These are phyloP conservation scores for Campoplex capitator DNA, from an alignment of 2,888 invertebrate genomes.

Conservation along the genomic window DNA sequence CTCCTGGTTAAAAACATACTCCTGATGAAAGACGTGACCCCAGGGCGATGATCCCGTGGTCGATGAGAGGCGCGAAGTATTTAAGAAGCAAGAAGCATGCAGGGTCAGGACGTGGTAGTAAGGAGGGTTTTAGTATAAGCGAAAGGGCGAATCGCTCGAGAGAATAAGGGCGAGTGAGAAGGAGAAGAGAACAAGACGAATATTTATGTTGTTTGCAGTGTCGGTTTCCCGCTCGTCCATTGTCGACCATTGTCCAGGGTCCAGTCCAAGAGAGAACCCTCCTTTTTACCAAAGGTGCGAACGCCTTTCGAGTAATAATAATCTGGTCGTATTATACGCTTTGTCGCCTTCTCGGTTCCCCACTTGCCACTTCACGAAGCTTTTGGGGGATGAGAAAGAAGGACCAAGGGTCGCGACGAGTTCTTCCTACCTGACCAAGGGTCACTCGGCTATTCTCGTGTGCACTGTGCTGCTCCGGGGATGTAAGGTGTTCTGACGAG, in stretches of 20 bases:
- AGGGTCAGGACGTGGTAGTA: slow-evolving; percentile 19
- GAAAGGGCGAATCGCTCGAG: slow-evolving; percentile 48
- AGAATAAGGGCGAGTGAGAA: slow-evolving; percentile 56
- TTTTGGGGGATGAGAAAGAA: slow-evolving; percentile 47
- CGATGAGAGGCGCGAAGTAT: slow-evolving; percentile 52
- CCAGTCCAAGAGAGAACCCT: slow-evolving; percentile 72
- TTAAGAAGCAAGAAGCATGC: slow-evolving; percentile 29
- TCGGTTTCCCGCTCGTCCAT: slow-evolving; percentile 82
- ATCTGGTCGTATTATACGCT: slow-evolving; percentile 83
- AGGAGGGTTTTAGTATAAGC: slow-evolving; percentile 38
- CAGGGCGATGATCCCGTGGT: slow-evolving; percentile 21
- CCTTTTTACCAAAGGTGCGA: slow-evolving; percentile 81
- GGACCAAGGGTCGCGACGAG: slow-evolving; percentile 59
- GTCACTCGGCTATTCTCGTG: slow-evolving; percentile 81
- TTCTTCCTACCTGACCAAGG: slow-evolving; percentile 83
- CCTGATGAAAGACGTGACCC: slow-evolving; percentile 28
- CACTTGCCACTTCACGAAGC: slow-evolving; percentile 56
- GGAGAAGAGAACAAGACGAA: slow-evolving; percentile 71
- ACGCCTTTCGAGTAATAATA: slow-evolving; percentile 82
- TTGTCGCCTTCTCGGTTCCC: slow-evolving; percentile 77
- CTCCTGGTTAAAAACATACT: slow-evolving; percentile 48
- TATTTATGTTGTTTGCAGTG: slow-evolving; percentile 84
- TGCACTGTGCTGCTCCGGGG: slow-evolving; percentile 75
- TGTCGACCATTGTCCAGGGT: slow-evolving; percentile 82
- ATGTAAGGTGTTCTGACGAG: slow-evolving; percentile 62